These are phyloP conservation scores for Dendrophyllia cribrosa DNA, from an alignment of 64 coral and sea anemone species.

Conservation along the genomic window DNA sequence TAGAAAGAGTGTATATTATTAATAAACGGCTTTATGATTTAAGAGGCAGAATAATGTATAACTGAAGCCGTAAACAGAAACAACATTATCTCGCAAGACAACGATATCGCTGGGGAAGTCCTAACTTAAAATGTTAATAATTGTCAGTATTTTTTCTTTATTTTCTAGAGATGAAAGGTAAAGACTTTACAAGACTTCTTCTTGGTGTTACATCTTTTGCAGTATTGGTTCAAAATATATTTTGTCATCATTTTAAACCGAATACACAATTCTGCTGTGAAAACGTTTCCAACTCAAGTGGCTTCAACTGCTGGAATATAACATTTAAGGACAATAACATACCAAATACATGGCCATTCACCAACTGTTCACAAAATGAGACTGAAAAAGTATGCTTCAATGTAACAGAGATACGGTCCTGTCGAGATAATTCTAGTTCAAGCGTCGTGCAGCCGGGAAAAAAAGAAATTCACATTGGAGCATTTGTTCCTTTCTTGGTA, in stretches of 20 bases:
- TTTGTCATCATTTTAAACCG: neutral
- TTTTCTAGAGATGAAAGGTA: neutral
- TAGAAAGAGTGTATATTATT: too few species aligned
- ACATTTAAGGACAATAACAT: neutral
- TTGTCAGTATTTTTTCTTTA: neutral
- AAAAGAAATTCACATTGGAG: slow-evolving; percentile 42
- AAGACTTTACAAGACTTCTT: neutral
- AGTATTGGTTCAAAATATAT: neutral
- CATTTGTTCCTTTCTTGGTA: slow-evolving; percentile 4
- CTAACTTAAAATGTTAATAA: too few species aligned
- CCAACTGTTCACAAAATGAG: neutral
- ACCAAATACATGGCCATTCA: neutral
- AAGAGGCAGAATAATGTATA: too few species aligned
- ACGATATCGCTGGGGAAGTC: too few species aligned
- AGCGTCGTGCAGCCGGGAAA: neutral
- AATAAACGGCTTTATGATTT: too few species aligned
- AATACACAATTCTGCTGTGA: slow-evolving; percentile 23
- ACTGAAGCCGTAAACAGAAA: too few species aligned
- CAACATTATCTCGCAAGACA: too few species aligned
- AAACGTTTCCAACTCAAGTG: neutral
- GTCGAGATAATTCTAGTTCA: neutral
- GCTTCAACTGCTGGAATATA: slow-evolving; percentile 42
- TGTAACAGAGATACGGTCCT: neutral
- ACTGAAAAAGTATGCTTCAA: neutral
- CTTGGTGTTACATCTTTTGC: neutral